phyloP scores from a whole-genome alignment of 2,113 vertebrate species.

The Hemiprocne comata region DNA sequence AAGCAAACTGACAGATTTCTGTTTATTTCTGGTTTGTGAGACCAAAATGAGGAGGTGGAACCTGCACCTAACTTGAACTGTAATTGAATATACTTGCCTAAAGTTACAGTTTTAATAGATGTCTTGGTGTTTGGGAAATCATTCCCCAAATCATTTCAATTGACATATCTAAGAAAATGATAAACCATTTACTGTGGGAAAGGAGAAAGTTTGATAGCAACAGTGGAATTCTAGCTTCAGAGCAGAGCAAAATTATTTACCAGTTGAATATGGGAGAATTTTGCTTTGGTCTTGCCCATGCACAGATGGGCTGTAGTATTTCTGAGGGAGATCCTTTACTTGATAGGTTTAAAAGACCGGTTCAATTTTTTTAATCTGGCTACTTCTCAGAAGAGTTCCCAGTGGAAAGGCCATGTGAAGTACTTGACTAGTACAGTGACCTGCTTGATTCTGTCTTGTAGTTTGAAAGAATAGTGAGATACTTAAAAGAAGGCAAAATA shows the following conservation, averaged over 20 bases:
- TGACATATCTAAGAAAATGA: background rate
- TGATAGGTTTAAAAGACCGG: background rate
- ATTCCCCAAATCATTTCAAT: background rate
- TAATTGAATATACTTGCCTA: background rate
- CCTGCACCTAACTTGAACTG: rapidly evolving
- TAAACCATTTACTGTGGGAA: background rate
- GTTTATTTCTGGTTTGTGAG: background rate
- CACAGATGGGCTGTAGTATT: background rate
- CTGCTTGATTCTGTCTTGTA: background rate
- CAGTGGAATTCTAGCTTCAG: background rate
- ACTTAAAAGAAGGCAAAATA: background rate
- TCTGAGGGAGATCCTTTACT: rapidly evolving
- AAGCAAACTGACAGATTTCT: background rate
- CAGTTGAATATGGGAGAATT: background rate
- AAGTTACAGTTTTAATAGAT: background rate
- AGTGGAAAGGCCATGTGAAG: background rate
- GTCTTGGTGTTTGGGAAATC: background rate
- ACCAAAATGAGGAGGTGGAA: background rate
- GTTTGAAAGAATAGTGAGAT: background rate
- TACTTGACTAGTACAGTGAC: background rate
- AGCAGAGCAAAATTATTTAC: background rate
- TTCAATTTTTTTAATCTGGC: background rate
- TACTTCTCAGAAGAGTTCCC: background rate
- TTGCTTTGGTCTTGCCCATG: background rate
- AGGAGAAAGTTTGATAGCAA: background rate